A percentile compares a stretch with the other conserved stretches of the same genome.
These are phyloP conservation scores for Taxidea taxus DNA, from an alignment of 2,113 vertebrate species.

Conservation along the genomic window DNA sequence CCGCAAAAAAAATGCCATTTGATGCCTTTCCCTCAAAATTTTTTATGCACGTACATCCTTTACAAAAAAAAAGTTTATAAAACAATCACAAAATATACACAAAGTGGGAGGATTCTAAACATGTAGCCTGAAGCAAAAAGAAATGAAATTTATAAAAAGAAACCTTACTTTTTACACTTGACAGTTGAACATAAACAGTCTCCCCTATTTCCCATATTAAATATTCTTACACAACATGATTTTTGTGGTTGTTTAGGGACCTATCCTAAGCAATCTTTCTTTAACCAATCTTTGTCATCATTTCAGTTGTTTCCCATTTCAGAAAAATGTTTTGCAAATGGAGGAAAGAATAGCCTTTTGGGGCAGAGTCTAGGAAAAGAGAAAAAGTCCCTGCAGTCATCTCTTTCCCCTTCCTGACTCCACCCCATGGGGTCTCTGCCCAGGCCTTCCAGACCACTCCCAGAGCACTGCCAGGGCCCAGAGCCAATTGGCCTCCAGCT, in stretches of 20 bases:
- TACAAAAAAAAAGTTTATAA: not conserved
- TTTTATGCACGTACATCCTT: not conserved
- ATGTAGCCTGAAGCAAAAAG: not conserved
- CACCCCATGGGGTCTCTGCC: not conserved
- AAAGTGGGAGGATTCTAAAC: not conserved
- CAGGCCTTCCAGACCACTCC: not conserved
- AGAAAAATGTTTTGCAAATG: conserved; percentile 38
- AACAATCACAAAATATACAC: not conserved
- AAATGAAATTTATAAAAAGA: not conserved
- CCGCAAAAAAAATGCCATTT: not conserved
- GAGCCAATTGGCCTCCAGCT: conserved; percentile 10
- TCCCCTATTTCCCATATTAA: not conserved
- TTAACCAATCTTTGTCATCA: conserved; percentile 18
- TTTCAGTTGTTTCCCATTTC: conserved; percentile 54
- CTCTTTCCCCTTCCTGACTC: not conserved
- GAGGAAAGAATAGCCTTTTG: not conserved
- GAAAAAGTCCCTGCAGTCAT: not conserved
- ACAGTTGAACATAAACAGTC: not conserved
- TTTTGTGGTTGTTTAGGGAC: not conserved
- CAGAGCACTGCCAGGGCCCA: not conserved
- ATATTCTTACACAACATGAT: not conserved
- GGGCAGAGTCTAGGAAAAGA: not conserved
- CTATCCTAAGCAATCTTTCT: not conserved
- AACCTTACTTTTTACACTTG: not conserved
- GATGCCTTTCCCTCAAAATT: not conserved